Conservation (phyloP, 2,797 vertebrate species). For the Megaceryle alcyon region DNA sequence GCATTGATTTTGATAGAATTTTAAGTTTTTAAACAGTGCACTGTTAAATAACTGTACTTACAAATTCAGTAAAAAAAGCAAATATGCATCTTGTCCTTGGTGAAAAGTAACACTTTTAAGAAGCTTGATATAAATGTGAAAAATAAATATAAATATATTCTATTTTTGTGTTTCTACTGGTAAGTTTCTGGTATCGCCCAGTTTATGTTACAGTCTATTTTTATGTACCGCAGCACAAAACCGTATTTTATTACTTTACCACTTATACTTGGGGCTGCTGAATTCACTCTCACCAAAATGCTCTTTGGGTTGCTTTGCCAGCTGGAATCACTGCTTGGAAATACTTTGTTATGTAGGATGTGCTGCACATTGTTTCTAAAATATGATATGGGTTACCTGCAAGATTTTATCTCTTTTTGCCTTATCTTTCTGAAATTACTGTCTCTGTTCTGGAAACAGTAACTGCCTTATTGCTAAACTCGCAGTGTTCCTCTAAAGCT, state of each 20-base stretch:
- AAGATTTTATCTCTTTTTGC: neutral
- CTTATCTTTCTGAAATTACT: neutral
- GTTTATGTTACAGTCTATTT: neutral
- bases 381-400: neutral
- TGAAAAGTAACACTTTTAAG: neutral
- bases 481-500: neutral
- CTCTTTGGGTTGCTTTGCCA: neutral
- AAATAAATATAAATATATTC: neutral
- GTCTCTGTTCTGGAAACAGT: neutral
- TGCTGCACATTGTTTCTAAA: neutral
- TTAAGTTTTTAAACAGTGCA: neutral
- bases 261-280: neutral
- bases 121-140: neutral
- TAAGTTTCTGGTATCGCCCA: neutral
- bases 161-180: neutral
- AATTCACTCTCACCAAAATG: neutral
- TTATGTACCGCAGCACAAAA: neutral
- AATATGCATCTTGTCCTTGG: accelerated
- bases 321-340: neutral
- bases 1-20: neutral
- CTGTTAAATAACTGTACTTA: neutral
- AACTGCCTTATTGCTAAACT: neutral
- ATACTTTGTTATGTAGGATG: neutral
- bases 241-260: neutral
- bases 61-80: neutral